A percentile compares a stretch with the other conserved stretches of the same genome.
phyloP scores from a whole-genome alignment of 1,140 invertebrate species.

The Plectrocnemia conspersa region DNA sequence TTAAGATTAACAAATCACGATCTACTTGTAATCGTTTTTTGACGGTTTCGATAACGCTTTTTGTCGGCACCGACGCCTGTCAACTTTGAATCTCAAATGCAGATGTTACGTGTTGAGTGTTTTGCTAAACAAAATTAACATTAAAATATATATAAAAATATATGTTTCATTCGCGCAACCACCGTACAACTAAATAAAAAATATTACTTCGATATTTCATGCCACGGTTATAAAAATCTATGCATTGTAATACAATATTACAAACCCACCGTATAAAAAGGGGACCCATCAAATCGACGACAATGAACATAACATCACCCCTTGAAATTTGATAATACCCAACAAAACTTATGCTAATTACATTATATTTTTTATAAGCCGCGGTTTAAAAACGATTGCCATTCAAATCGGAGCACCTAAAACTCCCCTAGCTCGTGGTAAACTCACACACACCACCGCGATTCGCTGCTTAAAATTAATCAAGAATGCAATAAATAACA shows the following conservation, averaged over 20 bases:
- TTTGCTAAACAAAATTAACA: no score
- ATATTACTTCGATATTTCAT: constrained; percentile 5
- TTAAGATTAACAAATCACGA: constrained; percentile 7
- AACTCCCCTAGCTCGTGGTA: no score
- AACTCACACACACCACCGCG: no score
- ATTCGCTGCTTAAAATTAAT: no score
- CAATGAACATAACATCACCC: neutral
- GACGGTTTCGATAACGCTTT: no score
- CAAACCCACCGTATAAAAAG: neutral
- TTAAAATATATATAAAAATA: neutral
- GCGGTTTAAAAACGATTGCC: neutral
- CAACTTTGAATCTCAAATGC: no score
- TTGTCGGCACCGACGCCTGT: neutral
- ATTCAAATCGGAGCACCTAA: no score
- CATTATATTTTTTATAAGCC: neutral
- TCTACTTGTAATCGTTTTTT: constrained; percentile 4
- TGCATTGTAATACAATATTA: constrained; percentile 7
- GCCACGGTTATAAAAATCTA: neutral
- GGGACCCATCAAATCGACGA: neutral
- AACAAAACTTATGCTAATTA: constrained; percentile 8
- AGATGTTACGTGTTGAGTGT: no score
- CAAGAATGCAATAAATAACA: no score
- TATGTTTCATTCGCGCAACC: neutral
- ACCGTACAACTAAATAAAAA: constrained; percentile 1
- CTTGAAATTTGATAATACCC: neutral